These are phyloP conservation scores for Trachelus iudaicus DNA, from an alignment of 2,888 invertebrate species.

Conservation along the genomic window DNA sequence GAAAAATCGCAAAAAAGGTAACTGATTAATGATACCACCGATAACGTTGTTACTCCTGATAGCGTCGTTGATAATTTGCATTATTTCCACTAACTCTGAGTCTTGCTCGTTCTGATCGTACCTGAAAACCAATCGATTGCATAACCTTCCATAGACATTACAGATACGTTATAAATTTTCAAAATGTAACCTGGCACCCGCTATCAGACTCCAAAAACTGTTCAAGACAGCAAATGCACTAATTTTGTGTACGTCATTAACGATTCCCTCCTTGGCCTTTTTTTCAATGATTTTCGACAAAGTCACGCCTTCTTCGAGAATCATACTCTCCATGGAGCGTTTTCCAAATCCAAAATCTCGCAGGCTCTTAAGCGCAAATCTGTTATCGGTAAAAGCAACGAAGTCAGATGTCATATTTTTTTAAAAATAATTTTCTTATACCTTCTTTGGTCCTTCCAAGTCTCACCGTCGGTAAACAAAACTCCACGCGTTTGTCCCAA, in stretches of 20 bases:
- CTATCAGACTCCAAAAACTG: slow-evolving; percentile 76
- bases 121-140: slow-evolving; percentile 30
- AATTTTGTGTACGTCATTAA: slow-evolving; percentile 66
- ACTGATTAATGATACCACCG: slow-evolving; percentile 75
- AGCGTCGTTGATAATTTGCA: slow-evolving; percentile 71
- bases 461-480: slow-evolving; percentile 76
- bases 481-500: slow-evolving; percentile 75
- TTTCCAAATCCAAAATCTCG: slow-evolving; percentile 75
- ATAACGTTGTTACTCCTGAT: slow-evolving; percentile 72
- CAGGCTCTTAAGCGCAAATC: slow-evolving; percentile 75
- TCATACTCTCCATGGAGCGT: slow-evolving; percentile 72
- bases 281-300: slow-evolving; percentile 68
- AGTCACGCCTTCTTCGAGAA: slow-evolving; percentile 70
- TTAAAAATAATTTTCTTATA: slow-evolving; percentile 26
- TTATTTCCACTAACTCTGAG: slow-evolving; percentile 68
- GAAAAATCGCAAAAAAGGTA: slow-evolving; percentile 75
- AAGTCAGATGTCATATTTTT: not conserved
- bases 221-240: slow-evolving; percentile 70
- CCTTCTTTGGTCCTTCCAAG: slow-evolving; percentile 76
- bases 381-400: slow-evolving; percentile 10
- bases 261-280: slow-evolving; percentile 60
- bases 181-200: slow-evolving; percentile 68
- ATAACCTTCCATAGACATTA: not conserved
- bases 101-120: slow-evolving; percentile 70
- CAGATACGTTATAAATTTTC: not conserved